Evolutionary conservation across 1,140 invertebrate genomes (phyloP).

Genomic region (Lasaia peninsularis): DNA sequence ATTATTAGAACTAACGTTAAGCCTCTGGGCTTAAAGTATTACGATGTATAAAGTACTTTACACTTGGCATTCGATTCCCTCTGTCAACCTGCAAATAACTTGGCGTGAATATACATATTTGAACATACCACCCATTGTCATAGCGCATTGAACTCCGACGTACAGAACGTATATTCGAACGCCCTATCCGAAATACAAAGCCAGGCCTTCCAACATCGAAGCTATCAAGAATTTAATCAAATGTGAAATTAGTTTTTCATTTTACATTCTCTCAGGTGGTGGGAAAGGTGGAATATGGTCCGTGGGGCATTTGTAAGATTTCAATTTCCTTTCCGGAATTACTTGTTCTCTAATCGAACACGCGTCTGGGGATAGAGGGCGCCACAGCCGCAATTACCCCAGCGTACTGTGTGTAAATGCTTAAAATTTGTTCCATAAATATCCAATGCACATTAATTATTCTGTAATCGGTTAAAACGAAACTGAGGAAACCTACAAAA

Average conservation of each 20-base stretch:
- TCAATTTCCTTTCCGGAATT: conserved; percentile 76
- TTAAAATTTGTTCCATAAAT: conserved; percentile 64
- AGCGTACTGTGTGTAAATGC: conserved; percentile 60
- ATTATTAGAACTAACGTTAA: too few species aligned
- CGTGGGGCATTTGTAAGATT: conserved; percentile 73
- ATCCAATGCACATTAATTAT: conserved; percentile 53
- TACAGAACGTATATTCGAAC: too few species aligned
- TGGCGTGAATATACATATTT: too few species aligned
- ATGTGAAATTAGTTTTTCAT: conserved; percentile 43
- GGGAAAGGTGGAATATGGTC: conserved; percentile 66
- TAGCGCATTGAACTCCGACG: too few species aligned
- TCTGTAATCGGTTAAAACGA: conserved; percentile 22
- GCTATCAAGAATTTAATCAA: too few species aligned
- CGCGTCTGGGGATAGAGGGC: conserved; percentile 55
- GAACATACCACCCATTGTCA: too few species aligned
- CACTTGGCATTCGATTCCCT: too few species aligned
- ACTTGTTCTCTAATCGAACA: conserved; percentile 74
- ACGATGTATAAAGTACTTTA: too few species aligned
- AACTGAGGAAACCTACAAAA: neutral
- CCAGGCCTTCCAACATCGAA: too few species aligned
- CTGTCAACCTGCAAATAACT: too few species aligned
- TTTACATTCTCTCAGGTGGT: conserved; percentile 43
- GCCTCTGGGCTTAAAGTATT: too few species aligned
- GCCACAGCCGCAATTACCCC: conserved; percentile 66
- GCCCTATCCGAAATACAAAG: too few species aligned